Percentiles rank a stretch among this genome's conserved stretches.
These are phyloP conservation scores for Ploceus nigricollis DNA, from an alignment of 2,113 vertebrate genomes.

Conservation along the genomic window DNA sequence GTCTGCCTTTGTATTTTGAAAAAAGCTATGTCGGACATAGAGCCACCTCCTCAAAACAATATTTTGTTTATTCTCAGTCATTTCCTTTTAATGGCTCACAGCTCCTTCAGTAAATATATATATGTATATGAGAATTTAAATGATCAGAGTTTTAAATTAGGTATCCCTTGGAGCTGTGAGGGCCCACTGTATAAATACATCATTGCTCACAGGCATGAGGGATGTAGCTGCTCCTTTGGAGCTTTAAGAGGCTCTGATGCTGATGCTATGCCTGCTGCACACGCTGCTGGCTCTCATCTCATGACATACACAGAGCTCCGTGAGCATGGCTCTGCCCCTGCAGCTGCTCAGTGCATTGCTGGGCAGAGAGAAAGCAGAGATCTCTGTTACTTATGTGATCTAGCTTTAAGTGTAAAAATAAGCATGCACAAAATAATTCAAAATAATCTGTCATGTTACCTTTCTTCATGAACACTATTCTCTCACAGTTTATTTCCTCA, in stretches of 20 bases:
- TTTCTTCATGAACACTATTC: background rate
- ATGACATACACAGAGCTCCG: accelerated
- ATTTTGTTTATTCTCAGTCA: background rate
- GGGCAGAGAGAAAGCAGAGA: background rate
- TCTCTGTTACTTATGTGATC: background rate
- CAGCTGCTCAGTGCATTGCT: background rate
- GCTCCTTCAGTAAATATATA: background rate
- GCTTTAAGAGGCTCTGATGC: background rate
- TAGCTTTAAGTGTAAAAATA: background rate
- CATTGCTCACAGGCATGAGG: background rate
- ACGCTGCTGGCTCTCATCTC: background rate
- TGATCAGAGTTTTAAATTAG: background rate
- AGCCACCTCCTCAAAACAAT: background rate
- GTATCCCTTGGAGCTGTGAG: background rate
- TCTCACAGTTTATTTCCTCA: background rate
- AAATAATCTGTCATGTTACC: background rate
- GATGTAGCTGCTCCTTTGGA: background rate
- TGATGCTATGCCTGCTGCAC: background rate
- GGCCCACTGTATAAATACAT: accelerated
- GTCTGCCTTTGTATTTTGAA: background rate
- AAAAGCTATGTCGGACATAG: background rate
- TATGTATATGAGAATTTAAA: background rate
- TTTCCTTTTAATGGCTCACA: background rate
- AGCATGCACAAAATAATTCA: background rate
- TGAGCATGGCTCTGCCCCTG: background rate